Conservation (phyloP, 2,113 vertebrate genomes). For the Coturnix japonica region DNA sequence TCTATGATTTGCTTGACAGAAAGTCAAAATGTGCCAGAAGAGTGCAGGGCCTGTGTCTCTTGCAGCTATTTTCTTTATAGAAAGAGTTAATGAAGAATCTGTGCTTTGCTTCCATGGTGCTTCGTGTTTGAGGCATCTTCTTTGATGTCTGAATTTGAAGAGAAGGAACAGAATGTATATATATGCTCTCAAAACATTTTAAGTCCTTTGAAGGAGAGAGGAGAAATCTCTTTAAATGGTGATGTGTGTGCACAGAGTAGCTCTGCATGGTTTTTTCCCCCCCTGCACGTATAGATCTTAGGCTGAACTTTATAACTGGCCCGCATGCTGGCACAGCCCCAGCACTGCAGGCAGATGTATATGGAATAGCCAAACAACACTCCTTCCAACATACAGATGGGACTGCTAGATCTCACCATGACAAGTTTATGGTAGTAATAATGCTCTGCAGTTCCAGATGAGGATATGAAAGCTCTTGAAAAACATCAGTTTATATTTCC, state of each 20-base stretch:
- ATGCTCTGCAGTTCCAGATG: background rate
- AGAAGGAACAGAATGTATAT: background rate
- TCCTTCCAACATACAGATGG: background rate
- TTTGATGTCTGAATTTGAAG: background rate
- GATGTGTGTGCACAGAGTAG: background rate
- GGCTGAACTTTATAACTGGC: conserved; percentile 5
- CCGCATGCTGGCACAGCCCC: conserved; percentile 52
- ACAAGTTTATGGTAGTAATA: conserved; percentile 11
- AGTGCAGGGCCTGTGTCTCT: background rate
- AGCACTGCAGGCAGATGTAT: conserved; percentile 51
- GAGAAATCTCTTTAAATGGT: conserved; percentile 53
- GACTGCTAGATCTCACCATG: background rate
- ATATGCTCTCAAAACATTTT: background rate
- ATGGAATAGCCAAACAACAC: background rate
- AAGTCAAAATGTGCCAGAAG: background rate
- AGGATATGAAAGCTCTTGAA: conserved; percentile 8
- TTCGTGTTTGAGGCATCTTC: background rate
- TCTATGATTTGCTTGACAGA: background rate
- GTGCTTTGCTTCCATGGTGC: background rate
- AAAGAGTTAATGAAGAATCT: background rate
- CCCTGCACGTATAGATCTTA: background rate
- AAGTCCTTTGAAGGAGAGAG: conserved; percentile 1
- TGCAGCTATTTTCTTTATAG: background rate
- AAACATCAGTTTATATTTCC: background rate
- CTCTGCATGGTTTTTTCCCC: background rate